A percentile compares a stretch with the other conserved stretches of the same genome.
Conservation (phyloP, 2,113 vertebrate species). For the Piaya cayana region DNA sequence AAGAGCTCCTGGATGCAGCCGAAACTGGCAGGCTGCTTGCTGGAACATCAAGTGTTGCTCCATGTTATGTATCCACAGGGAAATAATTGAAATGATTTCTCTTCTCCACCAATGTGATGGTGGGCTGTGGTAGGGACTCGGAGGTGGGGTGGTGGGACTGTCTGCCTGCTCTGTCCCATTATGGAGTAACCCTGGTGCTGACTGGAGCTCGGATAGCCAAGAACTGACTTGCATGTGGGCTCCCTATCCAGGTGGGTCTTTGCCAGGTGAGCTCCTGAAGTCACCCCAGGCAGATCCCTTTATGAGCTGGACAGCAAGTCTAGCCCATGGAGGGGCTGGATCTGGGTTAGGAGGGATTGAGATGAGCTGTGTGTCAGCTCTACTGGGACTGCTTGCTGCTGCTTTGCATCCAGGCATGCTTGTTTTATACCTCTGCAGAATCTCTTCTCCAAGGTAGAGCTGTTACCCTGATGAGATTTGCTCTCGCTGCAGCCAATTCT, state of each 20-base stretch:
- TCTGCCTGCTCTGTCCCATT: neutral
- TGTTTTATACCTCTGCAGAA: neutral
- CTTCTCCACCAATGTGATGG: rapidly evolving
- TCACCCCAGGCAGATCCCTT: neutral
- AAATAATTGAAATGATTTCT: neutral
- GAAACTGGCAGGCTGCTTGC: neutral
- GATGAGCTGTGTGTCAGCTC: neutral
- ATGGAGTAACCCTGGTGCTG: rapidly evolving
- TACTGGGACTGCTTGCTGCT: too few relatives aligned
- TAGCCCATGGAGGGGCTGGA: too few relatives aligned
- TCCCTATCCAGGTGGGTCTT: neutral
- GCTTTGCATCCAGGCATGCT: too few relatives aligned
- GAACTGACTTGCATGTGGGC: rapidly evolving
- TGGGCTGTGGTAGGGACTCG: neutral
- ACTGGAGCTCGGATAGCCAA: neutral
- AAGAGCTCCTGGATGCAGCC: neutral
- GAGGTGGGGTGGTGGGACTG: neutral
- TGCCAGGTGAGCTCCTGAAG: neutral
- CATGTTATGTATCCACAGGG: rapidly evolving
- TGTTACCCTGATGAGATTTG: neutral
- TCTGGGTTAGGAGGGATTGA: too few relatives aligned
- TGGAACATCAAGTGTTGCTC: neutral
- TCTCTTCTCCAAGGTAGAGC: neutral
- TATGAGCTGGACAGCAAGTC: neutral
- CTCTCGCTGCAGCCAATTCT: neutral